phyloP scores from a whole-genome alignment of 2,888 invertebrate genomes.

The Eutolmus rufibarbis region DNA sequence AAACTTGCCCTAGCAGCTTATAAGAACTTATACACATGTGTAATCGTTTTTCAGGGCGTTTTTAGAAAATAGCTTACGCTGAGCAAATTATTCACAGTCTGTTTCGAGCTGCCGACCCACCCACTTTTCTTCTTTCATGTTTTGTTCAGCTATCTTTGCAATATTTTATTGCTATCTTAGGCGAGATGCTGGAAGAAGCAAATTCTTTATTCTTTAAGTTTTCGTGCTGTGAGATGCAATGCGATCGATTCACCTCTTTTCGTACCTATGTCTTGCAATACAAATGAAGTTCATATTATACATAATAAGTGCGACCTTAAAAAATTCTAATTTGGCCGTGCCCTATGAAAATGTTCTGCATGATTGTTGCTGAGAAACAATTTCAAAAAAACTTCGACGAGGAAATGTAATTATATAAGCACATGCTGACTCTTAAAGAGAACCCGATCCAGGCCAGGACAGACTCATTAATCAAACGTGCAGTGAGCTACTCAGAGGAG shows the following conservation, averaged over 20 bases:
- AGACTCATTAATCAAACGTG: neutral
- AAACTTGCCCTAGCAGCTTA: neutral
- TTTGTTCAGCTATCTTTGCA: neutral
- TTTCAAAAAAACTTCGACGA: neutral
- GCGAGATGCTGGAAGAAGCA: neutral
- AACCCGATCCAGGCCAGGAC: neutral
- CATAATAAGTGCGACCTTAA: neutral
- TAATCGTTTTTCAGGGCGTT: neutral
- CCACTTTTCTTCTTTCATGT: neutral
- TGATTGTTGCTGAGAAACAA: neutral
- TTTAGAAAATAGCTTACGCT: conserved; percentile 1
- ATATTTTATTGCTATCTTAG: neutral
- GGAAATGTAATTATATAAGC: neutral
- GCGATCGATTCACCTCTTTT: neutral
- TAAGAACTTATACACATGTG: conserved; percentile 13
- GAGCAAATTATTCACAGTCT: conserved; percentile 19
- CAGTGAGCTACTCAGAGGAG: neutral
- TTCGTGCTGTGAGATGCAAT: neutral
- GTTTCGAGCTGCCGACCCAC: neutral
- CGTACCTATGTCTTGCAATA: neutral
- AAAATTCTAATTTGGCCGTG: neutral
- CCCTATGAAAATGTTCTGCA: neutral
- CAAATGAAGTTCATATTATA: neutral
- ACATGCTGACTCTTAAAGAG: neutral
- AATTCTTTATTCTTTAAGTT: neutral